Base-by-base conservation (phyloP, 2,113 vertebrate genomes). In the Charadrius vociferus region DNA sequence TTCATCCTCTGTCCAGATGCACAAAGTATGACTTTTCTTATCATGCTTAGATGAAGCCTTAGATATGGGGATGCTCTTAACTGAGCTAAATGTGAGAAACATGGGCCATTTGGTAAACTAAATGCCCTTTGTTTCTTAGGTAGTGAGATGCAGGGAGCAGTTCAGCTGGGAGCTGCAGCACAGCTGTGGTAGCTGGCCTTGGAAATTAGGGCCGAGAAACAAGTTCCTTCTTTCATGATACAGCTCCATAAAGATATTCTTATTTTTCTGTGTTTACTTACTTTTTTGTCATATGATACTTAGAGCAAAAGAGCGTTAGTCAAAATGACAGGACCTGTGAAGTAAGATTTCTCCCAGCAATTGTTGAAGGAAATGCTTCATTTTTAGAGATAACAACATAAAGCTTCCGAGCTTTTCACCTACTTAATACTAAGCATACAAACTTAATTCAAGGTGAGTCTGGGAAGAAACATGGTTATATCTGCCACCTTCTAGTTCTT, bases 141-240 rank as follows among this genome's bases (percentile, higher is more conserved):
- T 92, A 63, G 79, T 30, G 82, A 88, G 63, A 41, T 83, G 53
- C 3, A 26, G 78, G 88, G 95, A 88, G 58, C 88, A 65, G 73
- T 81, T 95, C 86, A 86, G 82, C 95, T 92, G 88, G 67, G 77
- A 91, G 83, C 86, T 91, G 68, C 70, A 59, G 74, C 62, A 59
- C 87, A 94, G 95, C 95, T 96, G 92, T 94, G 78, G 62, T 63
- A 22, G 72, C 62, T 90, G 73, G 52, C 87, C 73, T 89, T 55
- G 62, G 70, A 72, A 85, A 65, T 59, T 4, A 36, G 45, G 34
- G 49, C 87, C 79, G 58, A 68, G 70, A 59, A 94, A 94, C 90
- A 95, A 97, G 45, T 91, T 87, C 66, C 49, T 95, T 68, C 78
- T 96, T 96, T 95, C 62, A 77, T 79, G 39, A 24, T 20, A 34